Evolutionary conservation across 2,888 invertebrate genomes (phyloP), one percentile per base, ranked within the genome.

Genomic region (Chymomyza fuscimana): DNA sequence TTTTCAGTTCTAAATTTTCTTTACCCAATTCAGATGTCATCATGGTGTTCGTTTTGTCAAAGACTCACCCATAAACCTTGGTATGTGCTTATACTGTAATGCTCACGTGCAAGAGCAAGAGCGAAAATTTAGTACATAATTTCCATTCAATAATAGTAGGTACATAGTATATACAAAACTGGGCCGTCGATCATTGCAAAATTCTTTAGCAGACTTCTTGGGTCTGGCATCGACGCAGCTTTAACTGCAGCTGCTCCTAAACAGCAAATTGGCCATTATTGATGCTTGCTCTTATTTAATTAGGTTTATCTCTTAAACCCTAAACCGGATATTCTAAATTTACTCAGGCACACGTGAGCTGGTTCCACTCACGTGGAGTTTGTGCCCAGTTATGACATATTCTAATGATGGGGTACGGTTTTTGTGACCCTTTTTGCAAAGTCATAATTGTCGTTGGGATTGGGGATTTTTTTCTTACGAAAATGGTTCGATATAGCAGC

Each of bases 351-450:
- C 60, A 60, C 60, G 60, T 60, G 36, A 60, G 60, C n/a, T 40
- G 12, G 3, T 6, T 7, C 36, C 32, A 36, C 60, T 60, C 60
- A 60, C 60, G 60, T 60, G 60, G 60, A 60, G 58, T 58, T 19
- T 58, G 19, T 46, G 40, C 10, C 4, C 12, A 12, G 40, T 46
- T 46, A 46, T 12, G 40, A 51, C 50, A 60, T n/a, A 19, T 46
- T 46, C 40, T 12, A 46, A 46, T 46, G 40, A 46, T 12, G 40
- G 40, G 40, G 40, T 46, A 12, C 12, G 40, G 9, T 22, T 46
- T 46, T 46, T 12, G 12, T 12, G 40, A 46, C 10, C 10, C 12
- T 12, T 46, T 12, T 12, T 4, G 6, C 40, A 46, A 46, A 46
- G 40, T 12, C 40, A 46, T 15, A 46, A 46, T 4, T 0, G 12